These are phyloP conservation scores for Cyclina sinensis DNA, from an alignment of 1,140 invertebrate genomes.

Conservation along the genomic window DNA sequence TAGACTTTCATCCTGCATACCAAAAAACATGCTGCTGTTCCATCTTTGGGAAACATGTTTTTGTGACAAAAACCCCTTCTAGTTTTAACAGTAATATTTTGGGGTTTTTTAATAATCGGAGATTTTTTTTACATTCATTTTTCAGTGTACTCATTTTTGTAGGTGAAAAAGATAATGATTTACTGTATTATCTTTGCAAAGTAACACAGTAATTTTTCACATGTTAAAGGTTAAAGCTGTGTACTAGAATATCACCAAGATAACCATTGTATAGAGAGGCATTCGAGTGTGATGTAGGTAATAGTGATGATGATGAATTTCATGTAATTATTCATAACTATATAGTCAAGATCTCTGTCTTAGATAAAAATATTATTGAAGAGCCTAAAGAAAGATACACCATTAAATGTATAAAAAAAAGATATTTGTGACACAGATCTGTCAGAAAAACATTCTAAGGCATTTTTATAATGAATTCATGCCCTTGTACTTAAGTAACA, in stretches of 20 bases:
- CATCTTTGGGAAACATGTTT: no score
- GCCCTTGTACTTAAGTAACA: neutral
- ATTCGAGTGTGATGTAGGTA: neutral
- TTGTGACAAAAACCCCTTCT: no score
- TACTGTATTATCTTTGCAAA: neutral
- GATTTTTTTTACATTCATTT: no score
- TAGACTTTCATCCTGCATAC: no score
- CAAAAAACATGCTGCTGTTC: no score
- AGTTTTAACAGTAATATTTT: no score
- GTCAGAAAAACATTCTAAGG: neutral
- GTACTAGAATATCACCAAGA: neutral
- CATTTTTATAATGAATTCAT: neutral
- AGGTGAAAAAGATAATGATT: neutral
- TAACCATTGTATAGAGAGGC: neutral
- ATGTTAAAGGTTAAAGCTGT: neutral
- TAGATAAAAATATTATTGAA: neutral
- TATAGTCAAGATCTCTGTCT: neutral
- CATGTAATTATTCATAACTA: conserved; percentile 19
- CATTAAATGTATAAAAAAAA: neutral
- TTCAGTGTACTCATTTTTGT: neutral
- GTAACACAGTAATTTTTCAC: neutral
- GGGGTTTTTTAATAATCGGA: no score
- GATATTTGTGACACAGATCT: neutral
- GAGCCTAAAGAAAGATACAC: neutral
- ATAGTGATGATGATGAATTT: neutral